phyloP scores from a whole-genome alignment of 2,113 vertebrate genomes.

The Sander vitreus region DNA sequence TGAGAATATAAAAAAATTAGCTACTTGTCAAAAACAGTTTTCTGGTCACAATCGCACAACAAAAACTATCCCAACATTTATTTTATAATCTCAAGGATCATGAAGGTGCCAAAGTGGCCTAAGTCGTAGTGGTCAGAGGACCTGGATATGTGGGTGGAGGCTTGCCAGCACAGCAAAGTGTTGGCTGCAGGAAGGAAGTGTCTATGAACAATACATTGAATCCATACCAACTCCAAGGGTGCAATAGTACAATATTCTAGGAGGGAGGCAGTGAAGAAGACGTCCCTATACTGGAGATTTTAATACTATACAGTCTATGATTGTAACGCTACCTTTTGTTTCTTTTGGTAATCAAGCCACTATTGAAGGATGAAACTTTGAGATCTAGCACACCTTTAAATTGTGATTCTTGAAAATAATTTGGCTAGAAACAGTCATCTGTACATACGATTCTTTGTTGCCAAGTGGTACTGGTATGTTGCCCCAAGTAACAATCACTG shows the following conservation, averaged over 20 bases:
- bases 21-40: neutral
- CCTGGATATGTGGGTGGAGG: neutral
- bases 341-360: neutral
- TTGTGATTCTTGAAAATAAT: neutral
- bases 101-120: neutral
- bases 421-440: neutral
- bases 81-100: neutral
- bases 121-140: neutral
- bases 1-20: neutral
- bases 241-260: neutral
- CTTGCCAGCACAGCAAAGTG: constrained; percentile 9
- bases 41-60: neutral
- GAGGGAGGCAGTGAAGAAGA: neutral
- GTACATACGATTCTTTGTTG: neutral
- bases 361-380: neutral
- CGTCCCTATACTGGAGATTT: neutral
- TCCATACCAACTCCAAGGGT: neutral
- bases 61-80: neutral
- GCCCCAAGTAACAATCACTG: no score
- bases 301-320: neutral
- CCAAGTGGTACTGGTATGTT: neutral
- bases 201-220: neutral
- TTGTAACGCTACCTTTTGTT: neutral
- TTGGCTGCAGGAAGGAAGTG: constrained; percentile 20
- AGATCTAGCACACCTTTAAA: neutral